phyloP scores from a whole-genome alignment of 2,797 vertebrate species.

The Clarias pachynema region DNA sequence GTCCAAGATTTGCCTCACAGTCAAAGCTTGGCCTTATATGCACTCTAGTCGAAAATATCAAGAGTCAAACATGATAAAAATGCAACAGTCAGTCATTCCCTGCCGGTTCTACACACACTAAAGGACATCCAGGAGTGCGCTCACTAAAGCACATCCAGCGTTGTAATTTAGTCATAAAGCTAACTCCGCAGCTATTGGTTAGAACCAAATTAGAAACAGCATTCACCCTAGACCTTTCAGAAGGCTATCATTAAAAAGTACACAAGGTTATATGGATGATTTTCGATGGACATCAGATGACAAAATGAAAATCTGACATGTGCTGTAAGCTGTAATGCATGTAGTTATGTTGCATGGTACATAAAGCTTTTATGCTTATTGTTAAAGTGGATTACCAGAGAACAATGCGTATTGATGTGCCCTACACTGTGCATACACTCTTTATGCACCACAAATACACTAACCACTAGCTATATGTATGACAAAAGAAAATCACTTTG shows the following conservation, averaged over 20 bases:
- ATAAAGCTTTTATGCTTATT: slow-evolving; percentile 18
- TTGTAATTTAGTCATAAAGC: slow-evolving; percentile 31
- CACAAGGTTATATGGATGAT: slow-evolving; percentile 2
- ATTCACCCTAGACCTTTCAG: not conserved
- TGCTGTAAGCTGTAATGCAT: not conserved
- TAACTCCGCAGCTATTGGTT: slow-evolving; percentile 30
- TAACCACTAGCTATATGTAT: not conserved
- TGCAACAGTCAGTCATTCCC: slow-evolving; percentile 21
- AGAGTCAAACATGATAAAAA: slow-evolving; percentile 50
- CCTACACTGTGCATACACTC: not conserved
- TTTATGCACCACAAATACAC: not conserved
- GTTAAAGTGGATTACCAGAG: not conserved
- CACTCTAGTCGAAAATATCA: slow-evolving; percentile 52
- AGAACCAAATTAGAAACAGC: slow-evolving; percentile 27
- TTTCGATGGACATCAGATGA: not conserved
- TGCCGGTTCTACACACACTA: slow-evolving; percentile 21
- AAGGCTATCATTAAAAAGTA: slow-evolving; percentile 36
- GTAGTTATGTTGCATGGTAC: not conserved
- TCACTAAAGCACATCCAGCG: slow-evolving; percentile 26
- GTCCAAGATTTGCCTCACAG: slow-evolving; percentile 63
- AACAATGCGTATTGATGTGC: not conserved
- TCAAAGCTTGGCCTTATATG: slow-evolving; percentile 65
- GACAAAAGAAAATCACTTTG: not conserved
- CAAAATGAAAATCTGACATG: not conserved
- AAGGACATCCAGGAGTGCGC: slow-evolving; percentile 22